Evolutionary conservation across 2,797 vertebrate genomes (phyloP), one percentile per base, ranked within the genome.

Genomic region (Holocentrus rufus): DNA sequence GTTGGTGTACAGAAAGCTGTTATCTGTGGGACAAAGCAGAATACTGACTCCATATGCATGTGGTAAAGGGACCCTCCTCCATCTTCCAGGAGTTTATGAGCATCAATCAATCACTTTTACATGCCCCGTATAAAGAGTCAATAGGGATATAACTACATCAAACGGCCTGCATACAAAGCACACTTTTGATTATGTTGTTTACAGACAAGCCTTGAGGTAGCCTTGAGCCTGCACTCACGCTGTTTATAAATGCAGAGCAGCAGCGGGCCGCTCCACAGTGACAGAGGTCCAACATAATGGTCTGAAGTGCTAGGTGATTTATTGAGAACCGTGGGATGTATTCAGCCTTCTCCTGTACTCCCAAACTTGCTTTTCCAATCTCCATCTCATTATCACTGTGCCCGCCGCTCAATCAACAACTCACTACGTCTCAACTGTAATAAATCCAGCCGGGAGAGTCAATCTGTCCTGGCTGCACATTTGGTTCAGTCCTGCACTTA

Each of bases 351-450:
- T 84, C 78, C 84, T 81, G 82, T 88, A 82, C 87, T 85, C 81
- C 78, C 67, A 89, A 90, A 87, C 85, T 86, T 67, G 82, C 85
- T 88, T 91, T 90, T 91, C 87, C 90, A 91, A 91, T 91, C 89
- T 91, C 92, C 86, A 92, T 93, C 91, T 93, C 90, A 92, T 91
- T 92, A 93, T 93, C 91, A 85, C 85, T 79, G 81, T 84, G 80
- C 80, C 92, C 80, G 62, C 74, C 30, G 82, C 88, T 92, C 90
- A 85, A 88, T 92, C 90, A 91, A 88, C 89, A 90, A 82, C 85
- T 86, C 81, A 72, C 76, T 91, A 82, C 74, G 50, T 85, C 86
- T 81, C 79, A 65, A 5, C 74, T 44, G 80, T 81, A 79, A 84
- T 91, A 88, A 91, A 92, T 93, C 76, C 77, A 81, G 68, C 64